Evolutionary conservation across 1,140 invertebrate genomes (phyloP).

Genomic region (Drosophila bocqueti): DNA sequence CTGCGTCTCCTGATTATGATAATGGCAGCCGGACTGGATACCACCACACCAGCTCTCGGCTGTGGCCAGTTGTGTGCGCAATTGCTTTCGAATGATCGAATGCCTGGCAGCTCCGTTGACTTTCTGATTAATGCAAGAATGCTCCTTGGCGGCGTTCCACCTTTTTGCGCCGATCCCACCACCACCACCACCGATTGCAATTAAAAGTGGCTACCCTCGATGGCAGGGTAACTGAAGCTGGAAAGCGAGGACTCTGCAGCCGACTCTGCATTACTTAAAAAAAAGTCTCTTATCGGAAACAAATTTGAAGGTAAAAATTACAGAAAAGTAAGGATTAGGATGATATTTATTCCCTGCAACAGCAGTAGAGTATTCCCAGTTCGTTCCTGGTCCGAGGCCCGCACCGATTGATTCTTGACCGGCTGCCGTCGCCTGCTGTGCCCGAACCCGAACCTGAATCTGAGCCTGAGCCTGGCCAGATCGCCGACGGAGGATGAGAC

Average conservation of each 20-base stretch:
- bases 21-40: constrained; percentile 55
- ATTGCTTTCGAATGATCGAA: constrained; percentile 77
- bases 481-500: constrained; percentile 30
- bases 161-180: constrained; percentile 49
- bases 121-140: constrained; percentile 84
- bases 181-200: constrained; percentile 49
- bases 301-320: too few species aligned
- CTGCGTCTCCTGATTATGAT: constrained; percentile 79
- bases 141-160: constrained; percentile 70
- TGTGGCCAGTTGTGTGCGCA: constrained; percentile 43
- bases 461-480: constrained; percentile 36
- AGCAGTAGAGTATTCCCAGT: constrained; percentile 20
- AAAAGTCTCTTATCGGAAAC: background rate
- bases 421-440: constrained; percentile 65
- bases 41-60: constrained; percentile 6
- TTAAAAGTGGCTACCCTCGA: constrained; percentile 68
- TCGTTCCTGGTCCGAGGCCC: constrained; percentile 3
- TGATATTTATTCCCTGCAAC: too few species aligned
- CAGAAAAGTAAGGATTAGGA: background rate
- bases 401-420: constrained; percentile 49
- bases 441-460: constrained; percentile 21
- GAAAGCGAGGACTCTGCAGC: background rate
- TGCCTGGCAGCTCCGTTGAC: constrained; percentile 80
- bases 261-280: background rate
- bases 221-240: background rate